Evolutionary conservation across 23 tunicate species (phyloP), one percentile per base, ranked within the genome.

Genomic region (Trididemnum clinides): DNA sequence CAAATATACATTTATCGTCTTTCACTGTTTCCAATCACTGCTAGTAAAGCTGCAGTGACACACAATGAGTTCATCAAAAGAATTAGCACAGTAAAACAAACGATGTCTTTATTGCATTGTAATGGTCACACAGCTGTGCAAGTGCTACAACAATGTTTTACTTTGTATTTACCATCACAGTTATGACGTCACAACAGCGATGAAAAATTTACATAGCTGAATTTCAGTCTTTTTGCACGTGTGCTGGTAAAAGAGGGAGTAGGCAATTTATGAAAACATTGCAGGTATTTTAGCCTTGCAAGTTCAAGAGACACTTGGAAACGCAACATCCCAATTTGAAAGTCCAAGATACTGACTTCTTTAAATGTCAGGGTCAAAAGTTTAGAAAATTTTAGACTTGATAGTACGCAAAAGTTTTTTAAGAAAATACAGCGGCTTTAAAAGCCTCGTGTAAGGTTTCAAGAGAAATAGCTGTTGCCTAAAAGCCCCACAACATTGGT

Each of bases 401-500:
- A 87, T 69, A 23, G 71, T 80, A 64, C 54, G 1, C 86, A 80
- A 50, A 54, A 29, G 34, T 50, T 66, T 66, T 87, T 33, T 26
- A 82, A 81, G 77, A 82, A 88, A 88, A 82, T 88, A 57, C 63
- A 26, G 70, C 82, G 33, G 92, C 72, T 34, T 82, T 82, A 33
- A 89, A 75, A 76, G 84, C 93, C 35, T 89, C 77, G 3, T 83
- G 74, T 58, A 51, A 74, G 72, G 93, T 89, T 83, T 58, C 93
- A 83, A 83, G 77, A 74, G 33, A 76, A 83, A 83, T 73, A 73
- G 88, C 88, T 26, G 33, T 62, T 31, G 88, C 88, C 33, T 58
- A 89, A 77, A 89, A 89, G 66, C 86, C 89, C 20, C 90, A 87
- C 90, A 87, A 29, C 64, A 80, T 87, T 58, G 90, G 85, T 5